Conservation (phyloP, 2,113 vertebrate species). For the Actinemys pallida region DNA sequence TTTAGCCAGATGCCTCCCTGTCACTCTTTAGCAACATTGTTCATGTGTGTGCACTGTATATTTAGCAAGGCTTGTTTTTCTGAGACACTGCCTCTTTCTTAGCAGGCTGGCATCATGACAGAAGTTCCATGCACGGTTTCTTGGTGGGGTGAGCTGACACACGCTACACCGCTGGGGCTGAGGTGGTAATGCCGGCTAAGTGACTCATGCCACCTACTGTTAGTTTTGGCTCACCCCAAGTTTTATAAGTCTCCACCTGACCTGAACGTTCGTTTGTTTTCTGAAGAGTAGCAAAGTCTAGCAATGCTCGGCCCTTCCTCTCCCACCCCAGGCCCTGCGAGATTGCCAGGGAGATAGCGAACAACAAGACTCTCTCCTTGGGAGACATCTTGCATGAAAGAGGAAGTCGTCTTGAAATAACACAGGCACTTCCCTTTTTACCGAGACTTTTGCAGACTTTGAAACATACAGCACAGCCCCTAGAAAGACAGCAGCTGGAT, state of each 20-base stretch:
- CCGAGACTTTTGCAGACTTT: background rate
- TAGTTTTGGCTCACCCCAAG: rapidly evolving
- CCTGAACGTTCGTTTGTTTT: background rate
- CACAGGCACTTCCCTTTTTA: conserved; percentile 31
- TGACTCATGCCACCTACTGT: rapidly evolving
- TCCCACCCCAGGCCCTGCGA: rapidly evolving
- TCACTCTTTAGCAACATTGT: conserved; percentile 39
- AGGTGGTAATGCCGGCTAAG: background rate
- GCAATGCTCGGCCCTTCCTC: background rate
- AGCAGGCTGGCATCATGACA: rapidly evolving
- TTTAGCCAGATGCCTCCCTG: conserved; percentile 21
- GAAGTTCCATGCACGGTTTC: rapidly evolving
- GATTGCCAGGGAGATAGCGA: rapidly evolving
- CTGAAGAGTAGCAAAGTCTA: background rate
- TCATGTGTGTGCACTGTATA: background rate
- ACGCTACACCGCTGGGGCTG: rapidly evolving
- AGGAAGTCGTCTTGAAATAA: conserved; percentile 65
- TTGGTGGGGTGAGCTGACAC: rapidly evolving
- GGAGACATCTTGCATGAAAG: background rate
- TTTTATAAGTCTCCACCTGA: background rate
- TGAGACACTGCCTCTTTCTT: background rate
- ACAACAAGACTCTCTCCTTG: background rate
- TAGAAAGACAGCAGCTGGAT: background rate
- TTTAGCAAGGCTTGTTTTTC: background rate
- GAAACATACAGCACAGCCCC: background rate